phyloP scores from a whole-genome alignment of 2,888 invertebrate genomes.

The Dryobota labecula region DNA sequence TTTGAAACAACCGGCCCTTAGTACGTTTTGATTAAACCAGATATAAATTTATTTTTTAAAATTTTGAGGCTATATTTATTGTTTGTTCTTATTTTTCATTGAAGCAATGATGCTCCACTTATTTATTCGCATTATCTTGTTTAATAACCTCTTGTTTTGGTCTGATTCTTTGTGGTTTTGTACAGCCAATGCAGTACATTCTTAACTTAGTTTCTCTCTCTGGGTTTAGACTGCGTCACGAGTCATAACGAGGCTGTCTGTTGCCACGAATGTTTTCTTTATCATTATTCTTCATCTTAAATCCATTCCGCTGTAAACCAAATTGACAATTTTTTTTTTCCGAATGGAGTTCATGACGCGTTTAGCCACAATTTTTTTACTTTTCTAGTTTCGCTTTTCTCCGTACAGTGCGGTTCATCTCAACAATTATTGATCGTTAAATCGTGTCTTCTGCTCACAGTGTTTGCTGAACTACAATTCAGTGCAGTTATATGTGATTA shows the following conservation, averaged over 20 bases:
- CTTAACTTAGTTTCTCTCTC: constrained; percentile 6
- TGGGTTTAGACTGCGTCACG: not conserved
- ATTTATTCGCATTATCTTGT: constrained; percentile 13
- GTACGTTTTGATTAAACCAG: not conserved
- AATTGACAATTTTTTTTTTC: constrained; percentile 4
- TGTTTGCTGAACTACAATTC: not conserved
- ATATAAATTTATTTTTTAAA: constrained; percentile 1
- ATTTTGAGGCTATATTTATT: not conserved
- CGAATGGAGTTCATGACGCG: not conserved
- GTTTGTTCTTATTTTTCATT: not conserved
- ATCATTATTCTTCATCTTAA: not conserved
- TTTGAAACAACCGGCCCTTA: too few species aligned
- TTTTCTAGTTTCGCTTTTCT: not conserved
- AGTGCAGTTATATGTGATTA: not conserved
- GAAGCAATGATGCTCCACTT: not conserved
- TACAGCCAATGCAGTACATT: not conserved
- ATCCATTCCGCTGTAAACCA: constrained; percentile 3
- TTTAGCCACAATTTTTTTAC: not conserved
- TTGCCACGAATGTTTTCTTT: not conserved
- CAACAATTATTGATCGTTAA: not conserved
- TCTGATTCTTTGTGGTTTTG: not conserved
- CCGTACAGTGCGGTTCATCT: too few species aligned
- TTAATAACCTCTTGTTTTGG: constrained; percentile 4
- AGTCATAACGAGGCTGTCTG: constrained; percentile 2
- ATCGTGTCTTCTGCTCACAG: not conserved